phyloP scores from a whole-genome alignment of 2,888 invertebrate species.

The Bellardia pandia region DNA sequence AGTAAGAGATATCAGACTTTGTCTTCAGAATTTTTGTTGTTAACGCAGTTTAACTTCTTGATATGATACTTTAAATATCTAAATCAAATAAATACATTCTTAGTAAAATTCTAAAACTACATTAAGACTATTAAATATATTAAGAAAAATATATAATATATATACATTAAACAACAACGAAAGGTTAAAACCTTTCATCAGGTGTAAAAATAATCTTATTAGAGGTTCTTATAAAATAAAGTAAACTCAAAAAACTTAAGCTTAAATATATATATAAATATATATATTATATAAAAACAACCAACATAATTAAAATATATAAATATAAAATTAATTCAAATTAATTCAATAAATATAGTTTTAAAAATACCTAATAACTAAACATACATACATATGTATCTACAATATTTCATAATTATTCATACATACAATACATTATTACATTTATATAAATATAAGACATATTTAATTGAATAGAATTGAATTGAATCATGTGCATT shows the following conservation, averaged over 20 bases:
- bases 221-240: constrained; percentile 72
- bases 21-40: constrained; percentile 47
- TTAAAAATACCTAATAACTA: constrained; percentile 30
- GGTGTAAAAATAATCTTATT: constrained; percentile 70
- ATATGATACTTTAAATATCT: constrained; percentile 48
- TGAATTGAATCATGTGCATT: not conserved
- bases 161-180: constrained; percentile 24
- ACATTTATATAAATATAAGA: constrained; percentile 29
- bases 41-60: constrained; percentile 56
- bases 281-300: constrained; percentile 1
- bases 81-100: constrained; percentile 61
- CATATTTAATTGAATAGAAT: not conserved
- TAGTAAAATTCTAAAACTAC: constrained; percentile 72
- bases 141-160: constrained; percentile 24
- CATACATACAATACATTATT: constrained; percentile 37
- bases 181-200: constrained; percentile 63
- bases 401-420: constrained; percentile 36
- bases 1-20: constrained; percentile 27
- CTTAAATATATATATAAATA: constrained; percentile 46
- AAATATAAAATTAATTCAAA: not conserved
- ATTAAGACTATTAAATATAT: constrained; percentile 68
- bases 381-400: no score
- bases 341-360: constrained; percentile 24
- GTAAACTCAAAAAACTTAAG: constrained; percentile 72
- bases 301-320: constrained; percentile 9